Conservation (phyloP, 2,113 vertebrate species). For the Lutjanus erythropterus region DNA sequence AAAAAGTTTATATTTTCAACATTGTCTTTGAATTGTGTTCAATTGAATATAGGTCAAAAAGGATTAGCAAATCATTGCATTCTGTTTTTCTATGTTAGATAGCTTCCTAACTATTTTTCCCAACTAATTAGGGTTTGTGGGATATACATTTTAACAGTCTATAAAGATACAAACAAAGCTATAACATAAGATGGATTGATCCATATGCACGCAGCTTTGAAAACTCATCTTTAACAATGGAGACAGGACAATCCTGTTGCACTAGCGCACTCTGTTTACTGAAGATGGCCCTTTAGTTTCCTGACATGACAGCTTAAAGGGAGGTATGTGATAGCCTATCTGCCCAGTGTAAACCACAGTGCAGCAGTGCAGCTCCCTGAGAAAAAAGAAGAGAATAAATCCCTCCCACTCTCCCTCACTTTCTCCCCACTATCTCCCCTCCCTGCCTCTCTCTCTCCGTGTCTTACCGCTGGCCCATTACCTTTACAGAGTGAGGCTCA, state of each 20-base stretch:
- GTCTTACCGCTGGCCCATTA: constrained; percentile 87
- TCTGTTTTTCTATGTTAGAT: too few species aligned
- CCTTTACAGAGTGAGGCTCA: constrained; percentile 86
- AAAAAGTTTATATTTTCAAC: too few species aligned
- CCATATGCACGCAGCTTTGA: constrained; percentile 13
- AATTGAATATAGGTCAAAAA: too few species aligned
- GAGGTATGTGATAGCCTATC: constrained; percentile 53
- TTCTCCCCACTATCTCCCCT: constrained; percentile 39
- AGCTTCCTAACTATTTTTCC: too few species aligned
- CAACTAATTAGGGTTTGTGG: too few species aligned
- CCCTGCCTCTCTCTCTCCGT: constrained; percentile 46
- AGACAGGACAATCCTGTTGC: constrained; percentile 28
- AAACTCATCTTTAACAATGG: not conserved
- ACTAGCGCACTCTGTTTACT: constrained; percentile 31
- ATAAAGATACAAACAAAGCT: constrained; percentile 15
- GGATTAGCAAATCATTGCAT: too few species aligned
- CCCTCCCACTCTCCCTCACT: constrained; percentile 40
- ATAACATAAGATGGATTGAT: constrained; percentile 32
- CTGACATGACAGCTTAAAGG: constrained; percentile 63
- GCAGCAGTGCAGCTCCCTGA: constrained; percentile 40
- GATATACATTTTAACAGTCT: not conserved
- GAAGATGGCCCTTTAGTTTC: constrained; percentile 47
- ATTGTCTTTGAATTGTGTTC: too few species aligned
- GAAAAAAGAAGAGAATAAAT: constrained; percentile 35
- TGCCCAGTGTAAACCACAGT: constrained; percentile 60